Percentiles rank a stretch among this genome's conserved stretches.
phyloP scores from a whole-genome alignment of 2,113 vertebrate species.

The Ammodytes dubius region DNA sequence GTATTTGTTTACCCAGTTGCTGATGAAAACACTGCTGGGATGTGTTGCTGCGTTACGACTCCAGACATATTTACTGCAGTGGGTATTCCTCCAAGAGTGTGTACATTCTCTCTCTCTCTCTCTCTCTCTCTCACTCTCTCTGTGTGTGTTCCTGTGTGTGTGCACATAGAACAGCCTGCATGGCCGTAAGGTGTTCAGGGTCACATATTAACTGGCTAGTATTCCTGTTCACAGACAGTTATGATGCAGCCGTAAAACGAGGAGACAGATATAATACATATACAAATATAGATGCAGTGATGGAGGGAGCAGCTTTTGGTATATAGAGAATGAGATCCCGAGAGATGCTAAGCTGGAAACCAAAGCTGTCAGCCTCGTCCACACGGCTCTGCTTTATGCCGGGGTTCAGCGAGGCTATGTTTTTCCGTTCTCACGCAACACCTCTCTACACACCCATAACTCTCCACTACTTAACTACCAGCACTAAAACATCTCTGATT shows the following conservation, averaged over 20 bases:
- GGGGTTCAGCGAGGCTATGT: slow-evolving; percentile 66
- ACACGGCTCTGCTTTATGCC: slow-evolving; percentile 35
- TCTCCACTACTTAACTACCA: slow-evolving; percentile 74
- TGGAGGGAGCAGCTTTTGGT: not conserved
- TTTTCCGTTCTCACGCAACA: slow-evolving; percentile 81
- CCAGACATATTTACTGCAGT: slow-evolving; percentile 54
- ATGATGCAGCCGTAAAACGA: slow-evolving; percentile 32
- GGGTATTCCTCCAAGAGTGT: slow-evolving; percentile 44
- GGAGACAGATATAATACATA: slow-evolving; percentile 29
- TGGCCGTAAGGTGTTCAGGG: slow-evolving; percentile 26
- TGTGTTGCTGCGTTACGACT: slow-evolving; percentile 41
- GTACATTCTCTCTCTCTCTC: not conserved
- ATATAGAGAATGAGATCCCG: slow-evolving; percentile 10
- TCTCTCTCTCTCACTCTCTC: not conserved
- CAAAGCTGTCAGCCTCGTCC: slow-evolving; percentile 40
- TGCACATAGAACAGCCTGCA: not conserved
- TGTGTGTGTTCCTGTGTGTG: slow-evolving; percentile 13
- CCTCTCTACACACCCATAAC: slow-evolving; percentile 72
- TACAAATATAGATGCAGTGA: slow-evolving; percentile 28
- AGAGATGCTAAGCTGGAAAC: slow-evolving; percentile 22
- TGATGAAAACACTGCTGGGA: slow-evolving; percentile 59
- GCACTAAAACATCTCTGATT: slow-evolving; percentile 78
- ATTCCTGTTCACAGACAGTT: slow-evolving; percentile 25
- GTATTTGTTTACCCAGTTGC: slow-evolving; percentile 67
- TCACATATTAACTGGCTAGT: slow-evolving; percentile 41